Percentiles rank a stretch among this genome's conserved stretches.
These are phyloP conservation scores for Silurus asotus DNA, from an alignment of 2,113 vertebrate genomes.

Conservation along the genomic window DNA sequence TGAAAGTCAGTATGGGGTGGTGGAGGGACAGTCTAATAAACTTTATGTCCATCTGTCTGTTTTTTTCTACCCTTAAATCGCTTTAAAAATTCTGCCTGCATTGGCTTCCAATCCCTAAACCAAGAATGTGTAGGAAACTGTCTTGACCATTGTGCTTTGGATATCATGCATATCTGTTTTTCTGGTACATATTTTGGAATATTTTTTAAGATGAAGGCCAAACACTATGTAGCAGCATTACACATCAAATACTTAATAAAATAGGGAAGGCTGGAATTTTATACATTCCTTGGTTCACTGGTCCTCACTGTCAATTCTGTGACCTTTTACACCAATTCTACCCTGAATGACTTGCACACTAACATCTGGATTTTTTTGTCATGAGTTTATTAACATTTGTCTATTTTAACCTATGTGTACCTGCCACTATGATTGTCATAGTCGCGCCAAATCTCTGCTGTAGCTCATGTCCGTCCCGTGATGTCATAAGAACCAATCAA, in stretches of 20 bases:
- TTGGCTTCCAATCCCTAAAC: background rate
- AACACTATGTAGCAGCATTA: no score
- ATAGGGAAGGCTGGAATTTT: constrained; percentile 32
- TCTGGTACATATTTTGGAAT: background rate
- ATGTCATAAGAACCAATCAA: background rate
- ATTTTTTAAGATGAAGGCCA: background rate
- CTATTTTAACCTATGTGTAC: background rate
- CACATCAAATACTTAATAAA: background rate
- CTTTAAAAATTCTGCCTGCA: background rate
- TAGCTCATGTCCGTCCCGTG: background rate
- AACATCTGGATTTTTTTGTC: background rate
- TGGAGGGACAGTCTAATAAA: background rate
- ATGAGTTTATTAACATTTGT: background rate
- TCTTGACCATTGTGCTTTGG: background rate
- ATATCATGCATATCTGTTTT: background rate
- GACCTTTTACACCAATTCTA: background rate
- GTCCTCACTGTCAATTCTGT: background rate
- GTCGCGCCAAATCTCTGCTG: background rate
- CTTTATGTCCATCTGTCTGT: background rate
- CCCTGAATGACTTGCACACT: background rate
- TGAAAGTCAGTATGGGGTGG: background rate
- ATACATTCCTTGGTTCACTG: constrained; percentile 28
- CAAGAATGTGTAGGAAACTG: background rate
- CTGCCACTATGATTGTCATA: background rate
- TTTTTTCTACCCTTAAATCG: background rate